These are phyloP conservation scores for Ranitomeya imitator DNA, from an alignment of 2,113 vertebrate genomes.

Conservation along the genomic window DNA sequence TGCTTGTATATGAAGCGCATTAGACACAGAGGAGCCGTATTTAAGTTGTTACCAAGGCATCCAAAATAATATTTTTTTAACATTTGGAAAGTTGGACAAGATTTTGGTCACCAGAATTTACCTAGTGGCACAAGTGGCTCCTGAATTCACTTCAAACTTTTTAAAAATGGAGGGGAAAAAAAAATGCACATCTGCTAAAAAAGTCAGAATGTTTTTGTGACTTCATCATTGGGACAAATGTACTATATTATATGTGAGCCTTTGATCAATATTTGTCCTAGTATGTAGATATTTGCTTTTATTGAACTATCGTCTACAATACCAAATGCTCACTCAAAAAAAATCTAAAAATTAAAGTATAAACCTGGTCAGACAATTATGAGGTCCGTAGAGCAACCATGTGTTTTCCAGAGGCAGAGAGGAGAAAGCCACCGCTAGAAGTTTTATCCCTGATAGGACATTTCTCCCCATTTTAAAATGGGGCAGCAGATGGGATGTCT, in stretches of 20 bases:
- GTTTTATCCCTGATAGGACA: no score
- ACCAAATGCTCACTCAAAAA: neutral
- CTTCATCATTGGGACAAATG: neutral
- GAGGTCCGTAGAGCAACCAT: no score
- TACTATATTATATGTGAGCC: neutral
- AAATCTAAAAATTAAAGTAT: neutral
- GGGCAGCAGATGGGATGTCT: no score
- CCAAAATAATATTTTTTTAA: constrained; percentile 11
- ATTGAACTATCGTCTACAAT: neutral
- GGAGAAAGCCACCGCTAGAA: no score
- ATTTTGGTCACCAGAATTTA: constrained; percentile 7
- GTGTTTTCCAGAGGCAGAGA: no score
- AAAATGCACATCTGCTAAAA: constrained; percentile 17
- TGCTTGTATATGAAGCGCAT: neutral
- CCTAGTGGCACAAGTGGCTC: constrained; percentile 1
- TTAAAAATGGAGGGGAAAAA: neutral
- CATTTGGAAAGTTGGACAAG: constrained; percentile 13
- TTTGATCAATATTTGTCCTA: neutral
- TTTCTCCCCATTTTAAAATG: no score
- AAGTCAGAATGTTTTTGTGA: neutral
- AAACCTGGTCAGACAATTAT: no score
- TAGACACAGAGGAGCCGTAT: neutral
- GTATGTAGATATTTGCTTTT: neutral
- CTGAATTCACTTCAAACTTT: constrained; percentile 12
- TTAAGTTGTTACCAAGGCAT: neutral